Percentiles rank a stretch among this genome's conserved stretches.
Conservation (phyloP, 2,797 vertebrate species). For the Holocentrus rufus region DNA sequence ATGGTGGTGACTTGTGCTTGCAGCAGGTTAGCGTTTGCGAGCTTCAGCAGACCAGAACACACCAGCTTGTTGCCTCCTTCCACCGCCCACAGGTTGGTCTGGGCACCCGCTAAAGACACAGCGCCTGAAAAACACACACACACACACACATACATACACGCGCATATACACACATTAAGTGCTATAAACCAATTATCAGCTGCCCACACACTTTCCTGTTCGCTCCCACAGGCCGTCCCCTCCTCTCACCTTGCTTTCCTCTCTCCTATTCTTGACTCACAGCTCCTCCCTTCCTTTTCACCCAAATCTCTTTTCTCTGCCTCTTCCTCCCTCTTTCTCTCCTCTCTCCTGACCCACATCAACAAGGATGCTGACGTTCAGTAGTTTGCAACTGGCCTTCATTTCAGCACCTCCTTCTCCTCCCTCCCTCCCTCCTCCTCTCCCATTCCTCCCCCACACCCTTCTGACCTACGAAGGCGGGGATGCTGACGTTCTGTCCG, state of each 20-base stretch:
- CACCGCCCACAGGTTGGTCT: conserved; percentile 95
- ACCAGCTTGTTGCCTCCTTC: conserved; percentile 98
- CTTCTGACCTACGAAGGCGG: conserved; percentile 93
- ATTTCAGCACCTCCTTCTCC: neutral
- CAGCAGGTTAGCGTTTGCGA: conserved; percentile 90
- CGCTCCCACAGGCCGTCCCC: conserved; percentile 46
- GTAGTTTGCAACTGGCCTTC: conserved; percentile 1
- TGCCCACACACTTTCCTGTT: conserved; percentile 62
- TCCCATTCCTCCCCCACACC: conserved; percentile 19
- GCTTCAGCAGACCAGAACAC: conserved; percentile 91
- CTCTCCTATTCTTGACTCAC: conserved; percentile 42
- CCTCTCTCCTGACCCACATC: conserved; percentile 48
- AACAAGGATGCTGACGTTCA: neutral
- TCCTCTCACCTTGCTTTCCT: conserved; percentile 58
- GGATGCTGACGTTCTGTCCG: conserved; percentile 92
- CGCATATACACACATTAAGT: conserved; percentile 46
- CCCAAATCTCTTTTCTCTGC: conserved; percentile 9
- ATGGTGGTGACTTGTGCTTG: conserved; percentile 86
- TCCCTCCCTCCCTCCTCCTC: neutral
- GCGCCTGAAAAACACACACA: conserved; percentile 83
- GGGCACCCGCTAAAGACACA: conserved; percentile 92
- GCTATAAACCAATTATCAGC: conserved; percentile 67
- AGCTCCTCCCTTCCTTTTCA: conserved; percentile 30
- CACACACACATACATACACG: conserved; percentile 16
- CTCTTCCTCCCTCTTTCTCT: conserved; percentile 10